Percentiles rank a stretch among this genome's conserved stretches.
phyloP scores from a whole-genome alignment of 2,113 vertebrate genomes.

The Empidonax alnorum region DNA sequence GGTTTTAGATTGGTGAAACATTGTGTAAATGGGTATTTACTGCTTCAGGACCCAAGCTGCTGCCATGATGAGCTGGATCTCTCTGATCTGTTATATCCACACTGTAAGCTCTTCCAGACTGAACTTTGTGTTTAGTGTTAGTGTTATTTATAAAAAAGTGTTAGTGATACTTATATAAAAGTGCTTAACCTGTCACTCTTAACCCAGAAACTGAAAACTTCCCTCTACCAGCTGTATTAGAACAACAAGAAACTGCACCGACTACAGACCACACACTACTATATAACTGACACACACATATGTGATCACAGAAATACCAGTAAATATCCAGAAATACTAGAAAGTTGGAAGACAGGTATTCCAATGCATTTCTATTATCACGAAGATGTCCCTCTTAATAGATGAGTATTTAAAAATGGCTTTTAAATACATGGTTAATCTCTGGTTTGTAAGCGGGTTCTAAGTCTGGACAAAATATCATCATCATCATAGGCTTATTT shows the following conservation, averaged over 20 bases:
- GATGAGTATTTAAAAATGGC: neutral
- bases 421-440: neutral
- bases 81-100: neutral
- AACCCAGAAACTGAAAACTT: neutral
- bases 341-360: neutral
- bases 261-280: neutral
- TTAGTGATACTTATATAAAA: neutral
- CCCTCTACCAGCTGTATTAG: neutral
- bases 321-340: neutral
- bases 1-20: neutral
- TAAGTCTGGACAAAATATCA: neutral
- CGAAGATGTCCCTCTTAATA: neutral
- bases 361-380: neutral
- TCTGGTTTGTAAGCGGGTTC: neutral
- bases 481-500: neutral
- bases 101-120: neutral
- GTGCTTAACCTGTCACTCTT: neutral
- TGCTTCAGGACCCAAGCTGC: neutral
- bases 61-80: neutral
- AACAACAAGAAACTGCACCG: neutral
- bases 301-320: neutral
- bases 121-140: neutral
- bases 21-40: neutral
- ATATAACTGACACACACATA: neutral
- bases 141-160: neutral